Evolutionary conservation across 2,113 vertebrate species (phyloP), one percentile per base, ranked within the genome.

Genomic region (Eleginops maclovinus): DNA sequence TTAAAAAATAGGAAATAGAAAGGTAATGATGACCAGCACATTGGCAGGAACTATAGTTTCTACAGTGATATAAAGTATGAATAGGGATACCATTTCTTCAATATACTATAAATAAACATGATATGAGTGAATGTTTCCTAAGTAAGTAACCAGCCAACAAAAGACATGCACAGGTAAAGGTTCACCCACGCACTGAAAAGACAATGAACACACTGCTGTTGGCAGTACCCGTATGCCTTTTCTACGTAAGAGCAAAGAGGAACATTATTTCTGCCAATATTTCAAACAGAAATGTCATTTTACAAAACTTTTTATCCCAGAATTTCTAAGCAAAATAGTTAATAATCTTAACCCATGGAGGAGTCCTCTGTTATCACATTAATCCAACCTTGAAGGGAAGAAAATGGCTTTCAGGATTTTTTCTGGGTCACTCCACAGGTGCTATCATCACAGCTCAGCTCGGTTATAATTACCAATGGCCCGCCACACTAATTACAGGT

Each of bases 401-500:
- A 7, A 79, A 74, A 63, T 11, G 13, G 0, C 50, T 46, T 55
- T 51, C 3, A 54, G 26, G 13, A n/a, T 46, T 71, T 61, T 36
- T 56, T 72, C 19, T n/a, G 1, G 19, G 41, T 77, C 69, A 31
- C n/a, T 86, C 28, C 58, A 50, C 72, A 21, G 75, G 69, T 67
- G 82, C 83, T 82, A 82, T 92, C 89, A 90, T 75, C 87, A 74
- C 87, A 82, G 66, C 85, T 79, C 78, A 83, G 51, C 81, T 76
- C 55, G 26, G 75, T 75, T 75, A 65, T 88, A 82, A 88, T 88
- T 87, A 85, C 76, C 53, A 55, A 14, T 70, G 67, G 72, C 84
- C 87, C 64, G 50, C 26, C 54, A 70, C 55, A 77, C 64, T 92
- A 89, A 94, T 92, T 89, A 87, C 81, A 90, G 86, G 85, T 91